A percentile compares a stretch with the other conserved stretches of the same genome.
Evolutionary conservation across 2,797 vertebrate genomes (phyloP).

Genomic region (Heliangelus exortis): DNA sequence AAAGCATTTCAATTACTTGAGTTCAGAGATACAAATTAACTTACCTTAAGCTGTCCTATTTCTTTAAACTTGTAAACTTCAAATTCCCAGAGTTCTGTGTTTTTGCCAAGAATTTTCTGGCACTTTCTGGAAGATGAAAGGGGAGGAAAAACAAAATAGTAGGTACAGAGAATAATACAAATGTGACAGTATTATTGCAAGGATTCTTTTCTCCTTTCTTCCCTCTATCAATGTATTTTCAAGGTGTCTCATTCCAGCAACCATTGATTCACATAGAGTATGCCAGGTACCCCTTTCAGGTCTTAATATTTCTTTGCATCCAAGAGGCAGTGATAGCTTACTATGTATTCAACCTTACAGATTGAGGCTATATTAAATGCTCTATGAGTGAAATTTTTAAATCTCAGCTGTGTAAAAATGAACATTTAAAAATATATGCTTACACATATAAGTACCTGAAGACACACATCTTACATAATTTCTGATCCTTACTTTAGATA

Average conservation of each 20-base stretch:
- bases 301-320: background rate
- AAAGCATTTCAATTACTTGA: background rate
- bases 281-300: background rate
- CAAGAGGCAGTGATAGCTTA: background rate
- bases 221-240: background rate
- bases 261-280: background rate
- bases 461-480: background rate
- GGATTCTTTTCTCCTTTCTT: background rate
- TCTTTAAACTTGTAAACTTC: constrained; percentile 98
- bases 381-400: background rate
- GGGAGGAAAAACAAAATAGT: background rate
- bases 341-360: background rate
- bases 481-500: background rate
- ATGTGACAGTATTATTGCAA: background rate
- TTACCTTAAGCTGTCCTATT: constrained; percentile 95
- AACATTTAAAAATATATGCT: background rate
- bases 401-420: background rate
- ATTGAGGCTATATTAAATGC: background rate
- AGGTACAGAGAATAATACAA: background rate
- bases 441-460: background rate
- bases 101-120: constrained; percentile 98
- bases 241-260: background rate
- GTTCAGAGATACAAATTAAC: background rate
- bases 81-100: constrained; percentile 98
- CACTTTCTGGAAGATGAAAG: constrained; percentile 86